Conservation (phyloP, 2,113 vertebrate species). For the Zosterops japonicus region DNA sequence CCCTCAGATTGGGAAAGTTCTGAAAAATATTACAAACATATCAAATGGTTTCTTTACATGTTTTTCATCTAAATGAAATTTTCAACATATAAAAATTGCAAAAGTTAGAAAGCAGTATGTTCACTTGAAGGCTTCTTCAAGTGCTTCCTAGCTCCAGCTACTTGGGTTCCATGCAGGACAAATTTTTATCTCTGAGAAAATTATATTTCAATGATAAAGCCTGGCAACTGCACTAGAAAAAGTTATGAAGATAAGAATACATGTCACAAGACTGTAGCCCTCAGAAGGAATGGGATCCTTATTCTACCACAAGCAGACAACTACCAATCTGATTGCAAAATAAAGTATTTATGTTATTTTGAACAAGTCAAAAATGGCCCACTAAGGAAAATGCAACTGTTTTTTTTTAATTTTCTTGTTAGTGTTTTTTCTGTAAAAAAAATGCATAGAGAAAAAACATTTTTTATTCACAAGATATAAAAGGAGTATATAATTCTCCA, state of each 20-base stretch:
- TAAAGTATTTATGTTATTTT: neutral
- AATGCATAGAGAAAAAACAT: neutral
- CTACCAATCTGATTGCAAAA: neutral
- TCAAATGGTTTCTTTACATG: neutral
- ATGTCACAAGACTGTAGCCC: neutral
- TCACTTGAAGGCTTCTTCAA: neutral
- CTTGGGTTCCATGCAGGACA: neutral
- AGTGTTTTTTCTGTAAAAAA: neutral
- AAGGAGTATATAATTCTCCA: neutral
- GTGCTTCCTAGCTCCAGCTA: neutral
- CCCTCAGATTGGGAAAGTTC: neutral
- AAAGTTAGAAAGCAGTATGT: neutral
- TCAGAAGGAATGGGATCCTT: neutral
- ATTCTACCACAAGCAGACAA: neutral
- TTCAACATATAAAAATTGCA: neutral
- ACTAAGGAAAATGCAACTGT: neutral
- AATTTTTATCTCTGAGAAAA: neutral
- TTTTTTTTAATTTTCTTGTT: neutral
- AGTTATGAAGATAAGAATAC: neutral
- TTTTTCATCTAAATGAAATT: neutral
- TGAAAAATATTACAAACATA: neutral
- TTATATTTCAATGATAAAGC: neutral
- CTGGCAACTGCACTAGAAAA: neutral
- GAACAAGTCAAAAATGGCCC: neutral
- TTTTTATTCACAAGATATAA: neutral